A percentile compares a stretch with the other conserved stretches of the same genome.
phyloP scores from a whole-genome alignment of 2,113 vertebrate species.

The Hemiscyllium ocellatum region DNA sequence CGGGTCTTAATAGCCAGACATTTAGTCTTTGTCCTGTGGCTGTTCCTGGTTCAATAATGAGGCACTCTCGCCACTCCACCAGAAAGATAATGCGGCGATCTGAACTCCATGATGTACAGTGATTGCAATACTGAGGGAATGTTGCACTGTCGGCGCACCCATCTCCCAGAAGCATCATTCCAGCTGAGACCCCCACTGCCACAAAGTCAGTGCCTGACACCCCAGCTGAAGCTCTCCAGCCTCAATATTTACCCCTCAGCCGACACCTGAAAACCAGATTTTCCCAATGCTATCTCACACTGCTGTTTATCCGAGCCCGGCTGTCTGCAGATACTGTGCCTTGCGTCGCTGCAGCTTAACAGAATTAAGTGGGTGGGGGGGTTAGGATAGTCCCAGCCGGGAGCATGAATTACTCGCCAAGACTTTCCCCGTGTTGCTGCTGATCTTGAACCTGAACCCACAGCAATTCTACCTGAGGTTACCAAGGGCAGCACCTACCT shows the following conservation, averaged over 20 bases:
- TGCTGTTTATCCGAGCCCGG: neutral
- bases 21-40: neutral
- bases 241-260: neutral
- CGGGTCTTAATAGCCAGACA: neutral
- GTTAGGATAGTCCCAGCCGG: neutral
- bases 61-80: neutral
- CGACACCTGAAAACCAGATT: neutral
- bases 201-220: neutral
- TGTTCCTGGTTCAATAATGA: neutral
- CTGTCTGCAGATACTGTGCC: neutral
- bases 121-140: too few species aligned
- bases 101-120: neutral
- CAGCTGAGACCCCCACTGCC: neutral
- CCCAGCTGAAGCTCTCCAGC: too few species aligned
- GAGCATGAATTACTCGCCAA: neutral
- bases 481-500: too few species aligned
- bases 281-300: too few species aligned
- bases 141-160: neutral
- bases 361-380: too few species aligned
- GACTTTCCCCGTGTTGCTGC: neutral
- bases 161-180: too few species aligned
- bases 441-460: too few species aligned
- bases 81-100: neutral
- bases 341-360: too few species aligned
- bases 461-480: too few species aligned